Conservation (phyloP, 1,140 invertebrate genomes). For the Paraescarpia echinospica region DNA sequence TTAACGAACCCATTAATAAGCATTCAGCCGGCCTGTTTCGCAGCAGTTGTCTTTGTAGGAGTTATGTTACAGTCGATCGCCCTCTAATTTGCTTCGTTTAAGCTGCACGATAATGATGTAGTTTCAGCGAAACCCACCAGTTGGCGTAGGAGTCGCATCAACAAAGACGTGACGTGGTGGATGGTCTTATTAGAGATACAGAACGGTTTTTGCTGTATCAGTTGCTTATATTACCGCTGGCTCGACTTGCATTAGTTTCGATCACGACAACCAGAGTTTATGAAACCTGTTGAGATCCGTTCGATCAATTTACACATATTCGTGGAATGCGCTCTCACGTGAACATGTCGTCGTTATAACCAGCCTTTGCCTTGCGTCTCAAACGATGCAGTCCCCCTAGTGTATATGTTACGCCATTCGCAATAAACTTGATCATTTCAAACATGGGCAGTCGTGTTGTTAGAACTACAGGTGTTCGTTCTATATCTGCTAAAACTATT, state of each 20-base stretch:
- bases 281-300: not conserved
- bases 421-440: too few species aligned
- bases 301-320: not conserved
- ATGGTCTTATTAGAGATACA: not conserved
- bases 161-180: not conserved
- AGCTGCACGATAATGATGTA: not conserved
- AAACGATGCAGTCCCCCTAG: not conserved
- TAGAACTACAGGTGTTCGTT: too few species aligned
- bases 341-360: not conserved
- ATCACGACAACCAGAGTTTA: too few species aligned
- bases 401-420: too few species aligned
- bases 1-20: not conserved
- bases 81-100: not conserved
- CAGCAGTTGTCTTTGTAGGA: not conserved
- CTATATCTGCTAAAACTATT: too few species aligned
- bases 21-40: not conserved
- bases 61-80: not conserved
- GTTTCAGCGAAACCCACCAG: not conserved
- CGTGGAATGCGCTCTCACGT: not conserved
- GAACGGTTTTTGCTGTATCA: not conserved
- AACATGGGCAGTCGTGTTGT: too few species aligned
- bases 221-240: too few species aligned
- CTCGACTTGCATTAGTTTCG: too few species aligned
- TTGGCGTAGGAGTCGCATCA: not conserved
- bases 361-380: not conserved